A percentile compares a stretch with the other conserved stretches of the same genome.
These are phyloP conservation scores for Panthera tigris DNA, from an alignment of 2,113 vertebrate species.

Conservation along the genomic window DNA sequence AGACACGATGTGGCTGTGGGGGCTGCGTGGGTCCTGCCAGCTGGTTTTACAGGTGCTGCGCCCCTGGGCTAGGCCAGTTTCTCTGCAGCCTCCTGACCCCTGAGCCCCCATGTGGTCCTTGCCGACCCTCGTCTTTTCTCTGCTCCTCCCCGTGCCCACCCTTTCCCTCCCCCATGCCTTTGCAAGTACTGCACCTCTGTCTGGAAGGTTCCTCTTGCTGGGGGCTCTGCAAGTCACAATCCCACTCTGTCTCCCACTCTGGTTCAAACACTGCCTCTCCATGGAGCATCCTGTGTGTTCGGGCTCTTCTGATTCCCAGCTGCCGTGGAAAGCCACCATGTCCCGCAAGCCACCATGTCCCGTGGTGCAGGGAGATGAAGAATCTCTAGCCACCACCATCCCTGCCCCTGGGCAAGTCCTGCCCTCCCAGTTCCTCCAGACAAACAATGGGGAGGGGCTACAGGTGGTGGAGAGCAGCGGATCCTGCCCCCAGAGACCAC, in stretches of 20 bases:
- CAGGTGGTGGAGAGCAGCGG: background rate
- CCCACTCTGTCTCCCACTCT: background rate
- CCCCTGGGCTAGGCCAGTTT: background rate
- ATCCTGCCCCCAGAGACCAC: background rate
- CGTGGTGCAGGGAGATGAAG: background rate
- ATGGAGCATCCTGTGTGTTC: background rate
- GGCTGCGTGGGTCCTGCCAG: rapidly evolving
- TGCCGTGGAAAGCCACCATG: background rate
- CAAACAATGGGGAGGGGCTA: background rate
- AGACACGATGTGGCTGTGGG: background rate
- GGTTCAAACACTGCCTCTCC: background rate
- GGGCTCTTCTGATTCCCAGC: background rate
- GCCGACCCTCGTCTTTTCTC: background rate
- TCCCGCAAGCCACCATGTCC: background rate
- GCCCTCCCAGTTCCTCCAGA: background rate
- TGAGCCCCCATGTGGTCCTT: background rate
- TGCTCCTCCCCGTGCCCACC: background rate
- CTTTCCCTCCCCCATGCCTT: background rate
- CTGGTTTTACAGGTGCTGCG: rapidly evolving
- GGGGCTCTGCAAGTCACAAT: background rate
- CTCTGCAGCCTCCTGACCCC: background rate
- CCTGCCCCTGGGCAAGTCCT: background rate
- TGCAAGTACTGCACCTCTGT: background rate
- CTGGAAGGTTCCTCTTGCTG: background rate
- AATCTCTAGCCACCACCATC: no score